A percentile compares a stretch with the other conserved stretches of the same genome.
These are phyloP conservation scores for Drosophila grimshawi DNA, from an alignment of 1,140 invertebrate genomes.

Conservation along the genomic window DNA sequence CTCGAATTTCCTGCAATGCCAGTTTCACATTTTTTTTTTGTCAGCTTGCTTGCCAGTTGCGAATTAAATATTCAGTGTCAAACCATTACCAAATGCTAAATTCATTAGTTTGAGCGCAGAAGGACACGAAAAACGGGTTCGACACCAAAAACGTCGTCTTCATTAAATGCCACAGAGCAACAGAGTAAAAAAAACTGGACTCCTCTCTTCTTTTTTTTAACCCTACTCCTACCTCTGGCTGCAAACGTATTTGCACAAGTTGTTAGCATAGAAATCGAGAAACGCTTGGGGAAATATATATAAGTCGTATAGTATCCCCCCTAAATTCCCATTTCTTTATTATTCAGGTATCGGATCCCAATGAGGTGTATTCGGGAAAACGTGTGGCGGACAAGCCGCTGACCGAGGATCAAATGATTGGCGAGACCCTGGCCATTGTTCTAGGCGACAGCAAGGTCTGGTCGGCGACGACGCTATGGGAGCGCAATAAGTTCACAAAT, in stretches of 20 bases:
- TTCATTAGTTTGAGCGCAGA: constrained; percentile 81
- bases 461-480: constrained; percentile 97
- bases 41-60: constrained; percentile 34
- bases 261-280: constrained; percentile 48
- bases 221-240: constrained; percentile 22
- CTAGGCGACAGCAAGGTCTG: constrained; percentile 96
- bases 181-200: constrained; percentile 26
- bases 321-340: background rate
- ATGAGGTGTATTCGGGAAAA: constrained; percentile 97
- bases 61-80: constrained; percentile 84
- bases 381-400: constrained; percentile 94
- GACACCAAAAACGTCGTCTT: constrained; percentile 69
- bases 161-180: constrained; percentile 64
- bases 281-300: constrained; percentile 16
- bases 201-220: background rate
- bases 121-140: constrained; percentile 82
- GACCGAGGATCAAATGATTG: constrained; percentile 97
- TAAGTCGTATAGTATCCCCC: background rate
- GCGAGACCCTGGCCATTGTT: constrained; percentile 95
- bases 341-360: constrained; percentile 93
- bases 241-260: constrained; percentile 68
- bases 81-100: constrained; percentile 84
- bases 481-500: constrained; percentile 97
- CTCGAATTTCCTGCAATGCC: constrained; percentile 82
- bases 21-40: constrained; percentile 47